Evolutionary conservation across 2,113 vertebrate genomes (phyloP), one percentile per base, ranked within the genome.

Genomic region (Notothenia rossii): DNA sequence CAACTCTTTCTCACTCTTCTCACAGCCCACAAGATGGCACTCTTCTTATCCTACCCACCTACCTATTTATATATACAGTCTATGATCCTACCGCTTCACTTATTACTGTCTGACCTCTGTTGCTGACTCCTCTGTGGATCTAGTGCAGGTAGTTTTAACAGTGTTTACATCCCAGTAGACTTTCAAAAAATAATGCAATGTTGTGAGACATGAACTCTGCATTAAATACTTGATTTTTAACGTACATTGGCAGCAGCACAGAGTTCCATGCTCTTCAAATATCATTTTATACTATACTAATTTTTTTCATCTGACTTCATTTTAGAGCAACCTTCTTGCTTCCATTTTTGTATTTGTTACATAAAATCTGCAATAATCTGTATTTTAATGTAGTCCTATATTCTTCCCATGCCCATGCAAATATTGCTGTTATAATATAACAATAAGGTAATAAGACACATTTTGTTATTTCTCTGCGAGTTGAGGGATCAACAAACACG

Each of bases 401-500:
- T 40, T 40, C 7, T 40, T 40, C 4, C 7, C 29, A 29, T 29
- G 3, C 29, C 36, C 36, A 40, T 40, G 36, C 36, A 7, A 40
- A 40, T 15, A 22, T 8, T 12, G 11, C 25, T 17, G 9, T 51
- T 49, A 4, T 33, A 53, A 49, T 2, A 0, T 22, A 25, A 20
- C 36, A 40, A 40, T 8, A 7, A 15, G 17, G 14, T 6, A 68
- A 66, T 0, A 61, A 61, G 72, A 80, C 9, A 51, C 18, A 59
- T 58, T 46, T 79, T 50, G 14, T 14, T n/a, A 51, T 84, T 69
- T 46, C 43, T 83, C 53, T 69, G 59, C 1, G 1, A 56, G 48
- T 63, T 45, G 25, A 86, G 45, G 81, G 84, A 85, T 84, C 85
- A 92, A 88, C 85, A 77, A 80, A 84, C 70, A 81, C 77, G 75